Evolutionary conservation across 2,888 invertebrate genomes (phyloP), one percentile per base, ranked within the genome.

Genomic region (Epinotia bilunana): DNA sequence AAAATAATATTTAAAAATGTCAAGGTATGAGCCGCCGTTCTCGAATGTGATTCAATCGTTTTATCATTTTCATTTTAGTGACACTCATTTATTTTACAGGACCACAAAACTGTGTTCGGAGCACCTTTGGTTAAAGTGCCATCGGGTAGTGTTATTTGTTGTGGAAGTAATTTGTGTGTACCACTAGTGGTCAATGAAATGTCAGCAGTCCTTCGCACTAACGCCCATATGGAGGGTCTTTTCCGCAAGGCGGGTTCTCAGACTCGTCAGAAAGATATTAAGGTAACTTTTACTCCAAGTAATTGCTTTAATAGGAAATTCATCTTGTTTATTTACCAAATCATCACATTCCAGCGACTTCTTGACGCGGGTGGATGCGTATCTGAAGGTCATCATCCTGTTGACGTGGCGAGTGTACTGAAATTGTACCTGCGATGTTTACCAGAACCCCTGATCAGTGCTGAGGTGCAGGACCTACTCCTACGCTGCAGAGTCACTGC

Each of bases 211-310:
- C 95, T 98, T 69, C 91, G 96, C 78, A 93, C 95, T 62, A 95
- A 96, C 88, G 95, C 96, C 43, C 95, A 95, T 73, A 95, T 96
- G 23, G 98, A 98, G 87, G 98, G 98, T 0, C 90, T 98, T 65
- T 98, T 98, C 88, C 95, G 98, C 9, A 98, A 98, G 93, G 97
- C 98, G 65, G 98, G 98, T 16, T 97, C 98, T 1, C 95, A 97
- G 81, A 94, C 95, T 55, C 95, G 98, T 77, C 98, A 98, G 88
- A 97, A 96, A 84, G 97, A 98, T 88, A 95, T 98, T 28, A 96
- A 96, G 92, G 97, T 97, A 65, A 39, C 43, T 61, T 33, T 20
- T 0, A 39, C 33, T 39, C 20, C 7, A n/a, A 39, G 12, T 39
- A 13, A 53, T 39, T 20, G 3, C 39, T 20, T 3, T 28, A 53